Evolutionary conservation across 2,888 invertebrate genomes (phyloP).

Genomic region (Chymomyza procnemis): DNA sequence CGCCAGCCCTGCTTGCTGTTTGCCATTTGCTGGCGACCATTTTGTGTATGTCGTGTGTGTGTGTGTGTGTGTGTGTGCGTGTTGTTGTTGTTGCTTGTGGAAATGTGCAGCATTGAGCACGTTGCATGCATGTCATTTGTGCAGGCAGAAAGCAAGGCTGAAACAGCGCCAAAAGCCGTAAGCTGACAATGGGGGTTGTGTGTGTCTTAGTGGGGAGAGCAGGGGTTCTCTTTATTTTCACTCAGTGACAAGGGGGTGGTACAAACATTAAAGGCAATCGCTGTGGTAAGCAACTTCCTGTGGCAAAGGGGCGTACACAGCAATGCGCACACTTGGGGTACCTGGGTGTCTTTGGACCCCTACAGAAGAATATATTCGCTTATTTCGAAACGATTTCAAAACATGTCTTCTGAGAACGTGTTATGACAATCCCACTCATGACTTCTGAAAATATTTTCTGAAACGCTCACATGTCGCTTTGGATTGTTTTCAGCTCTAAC

Average conservation of each 20-base stretch:
- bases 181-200: slow-evolving; percentile 14
- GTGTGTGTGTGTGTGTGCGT: slow-evolving; percentile 51
- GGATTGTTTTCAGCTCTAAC: no score
- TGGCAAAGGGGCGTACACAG: neutral
- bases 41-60: slow-evolving; percentile 30
- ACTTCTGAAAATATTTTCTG: no score
- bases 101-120: slow-evolving; percentile 42
- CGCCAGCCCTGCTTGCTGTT: slow-evolving; percentile 13
- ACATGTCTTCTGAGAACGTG: no score
- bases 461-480: no score
- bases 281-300: slow-evolving; percentile 2
- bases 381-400: no score
- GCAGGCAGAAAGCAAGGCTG: slow-evolving; percentile 16
- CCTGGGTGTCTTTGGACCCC: neutral
- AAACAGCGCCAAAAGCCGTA: slow-evolving; percentile 12
- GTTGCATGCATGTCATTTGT: slow-evolving; percentile 73
- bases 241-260: slow-evolving; percentile 47
- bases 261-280: slow-evolving; percentile 11
- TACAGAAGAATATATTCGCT: no score
- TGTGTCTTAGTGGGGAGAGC: slow-evolving; percentile 3
- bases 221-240: slow-evolving; percentile 18
- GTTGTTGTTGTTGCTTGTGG: slow-evolving; percentile 46
- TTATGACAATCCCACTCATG: no score
- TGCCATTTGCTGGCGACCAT: slow-evolving; percentile 12
- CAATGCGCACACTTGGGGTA: neutral